These are phyloP conservation scores for Vanessa cardui DNA, from an alignment of 2,888 invertebrate species.

Conservation along the genomic window DNA sequence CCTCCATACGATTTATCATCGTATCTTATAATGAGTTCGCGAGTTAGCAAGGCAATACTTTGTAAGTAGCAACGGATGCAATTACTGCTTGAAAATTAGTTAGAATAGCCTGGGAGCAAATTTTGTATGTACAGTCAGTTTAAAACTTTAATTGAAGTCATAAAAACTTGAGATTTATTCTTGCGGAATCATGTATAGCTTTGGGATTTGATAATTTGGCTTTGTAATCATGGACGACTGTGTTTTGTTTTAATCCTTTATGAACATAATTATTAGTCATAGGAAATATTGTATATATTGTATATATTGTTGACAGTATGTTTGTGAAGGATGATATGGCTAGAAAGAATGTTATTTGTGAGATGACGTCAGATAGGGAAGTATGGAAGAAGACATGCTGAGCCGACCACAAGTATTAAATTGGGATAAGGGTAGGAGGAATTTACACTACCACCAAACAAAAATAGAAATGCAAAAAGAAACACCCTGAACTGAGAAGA, in stretches of 20 bases:
- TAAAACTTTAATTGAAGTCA: slow-evolving; percentile 6
- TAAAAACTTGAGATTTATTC: not conserved
- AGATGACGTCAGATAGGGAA: no score
- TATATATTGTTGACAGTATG: no score
- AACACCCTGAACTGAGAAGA: no score
- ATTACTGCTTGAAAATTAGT: slow-evolving; percentile 45
- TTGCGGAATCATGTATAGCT: not conserved
- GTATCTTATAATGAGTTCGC: slow-evolving; percentile 44
- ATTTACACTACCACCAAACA: no score
- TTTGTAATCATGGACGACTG: not conserved
- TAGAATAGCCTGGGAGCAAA: slow-evolving; percentile 36
- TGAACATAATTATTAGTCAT: not conserved
- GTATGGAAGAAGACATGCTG: no score
- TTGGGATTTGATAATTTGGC: not conserved
- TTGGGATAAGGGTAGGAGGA: no score
- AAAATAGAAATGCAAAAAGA: no score
- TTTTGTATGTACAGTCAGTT: slow-evolving; percentile 30
- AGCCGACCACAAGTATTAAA: no score
- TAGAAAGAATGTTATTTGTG: no score
- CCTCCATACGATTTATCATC: slow-evolving; percentile 42
- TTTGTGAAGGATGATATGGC: no score
- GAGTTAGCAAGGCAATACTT: slow-evolving; percentile 39
- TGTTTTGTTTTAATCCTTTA: not conserved
- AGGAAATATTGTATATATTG: no score
- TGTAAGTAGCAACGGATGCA: slow-evolving; percentile 44